Evolutionary conservation across 2,113 vertebrate genomes (phyloP), one percentile per base, ranked within the genome.

Genomic region (Progne subis): DNA sequence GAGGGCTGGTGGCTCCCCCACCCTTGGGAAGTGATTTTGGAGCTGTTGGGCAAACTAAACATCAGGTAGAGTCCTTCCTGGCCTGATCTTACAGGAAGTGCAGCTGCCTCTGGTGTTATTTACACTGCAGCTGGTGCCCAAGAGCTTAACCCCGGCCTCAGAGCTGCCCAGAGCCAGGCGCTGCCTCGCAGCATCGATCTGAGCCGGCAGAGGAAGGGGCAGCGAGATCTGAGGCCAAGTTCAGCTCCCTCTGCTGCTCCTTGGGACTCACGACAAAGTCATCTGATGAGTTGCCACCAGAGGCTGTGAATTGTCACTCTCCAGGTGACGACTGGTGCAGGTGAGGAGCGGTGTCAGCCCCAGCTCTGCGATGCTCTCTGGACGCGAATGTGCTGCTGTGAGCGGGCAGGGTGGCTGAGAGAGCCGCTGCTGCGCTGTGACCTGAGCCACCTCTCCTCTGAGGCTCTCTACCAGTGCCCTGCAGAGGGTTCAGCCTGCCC

Each of bases 321-420:
- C 76, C 86, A 37, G 37, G 37, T 37, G 37, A 37, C 37, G 37
- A 37, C 9, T 37, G 37, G n/a, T 34, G 74, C 72, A 64, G 87
- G 84, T 24, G 81, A 72, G 82, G 18, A 72, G 47, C 32, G 2
- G 82, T 1, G 1, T 9, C 8, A 11, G 26, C 41, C 46, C 80
- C 23, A 63, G 75, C 87, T 49, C 70, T 57, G 41, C 0, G 1
- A 4, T 12, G 71, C n/a, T 61, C 47, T 39, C 57, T 1, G 3
- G 64, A 4, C 53, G 55, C 18, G 21, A 19, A 8, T 0, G 1
- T 1, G 5, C 32, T 34, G 3, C 15, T 47, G 57, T 6, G 78
- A n/a, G 5, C 0, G 4, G 49, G 8, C 20, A 21, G 14, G 32
- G 24, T 2, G 11, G 29, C 5, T 39, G 3, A 25, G 69, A 59